Base-by-base conservation (phyloP, 2,888 invertebrate species). In the Apamea crenata region DNA sequence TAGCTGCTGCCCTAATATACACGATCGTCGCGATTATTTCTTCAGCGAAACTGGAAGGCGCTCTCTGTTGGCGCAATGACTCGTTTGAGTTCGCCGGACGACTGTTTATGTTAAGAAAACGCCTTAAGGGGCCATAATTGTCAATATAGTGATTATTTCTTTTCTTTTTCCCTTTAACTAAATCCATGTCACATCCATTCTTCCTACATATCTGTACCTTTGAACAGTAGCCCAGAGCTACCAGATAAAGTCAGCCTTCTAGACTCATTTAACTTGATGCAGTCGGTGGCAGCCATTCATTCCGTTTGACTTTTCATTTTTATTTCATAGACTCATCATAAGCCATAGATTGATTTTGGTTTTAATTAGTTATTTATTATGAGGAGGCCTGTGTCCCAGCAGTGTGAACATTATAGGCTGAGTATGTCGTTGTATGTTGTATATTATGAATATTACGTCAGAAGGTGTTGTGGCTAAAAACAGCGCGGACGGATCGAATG, bases 241-340 rank as follows among this genome's bases (percentile, higher is more conserved):
- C 88, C 89, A 91, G 93, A 93, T 93, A 94, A 92, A 94, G 93
- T 93, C 92, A 89, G 92, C 87, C 89, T 89, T 90, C 92, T 89
- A 93, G 92, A 92, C 92, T 93, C 92, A 93, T 94, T 94, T 92
- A 94, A 94, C 91, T 94, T 93, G 90, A 89, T 86, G 89, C 90
- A 84, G 82, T 83, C 85, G 77, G 84, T 84, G 81, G 80, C 67
- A 78, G 81, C 85, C 87, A 90, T 93, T 93, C 91, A 91, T 90
- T 92, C 78, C 86, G 73, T 87, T 85, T 86, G 89, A 83, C 84
- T 88, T 88, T 86, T 89, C 83, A 87, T 86, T 89, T 88, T 91
- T 89, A 82, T 80, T 89, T 77, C 78, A 88, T 87, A 88, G 76
- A 69, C 72, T 82, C 87, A 88, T 90, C 86, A 89, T 89, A 85